Base-by-base conservation (phyloP, 2,797 vertebrate species). In the Nyctalus aviator region DNA sequence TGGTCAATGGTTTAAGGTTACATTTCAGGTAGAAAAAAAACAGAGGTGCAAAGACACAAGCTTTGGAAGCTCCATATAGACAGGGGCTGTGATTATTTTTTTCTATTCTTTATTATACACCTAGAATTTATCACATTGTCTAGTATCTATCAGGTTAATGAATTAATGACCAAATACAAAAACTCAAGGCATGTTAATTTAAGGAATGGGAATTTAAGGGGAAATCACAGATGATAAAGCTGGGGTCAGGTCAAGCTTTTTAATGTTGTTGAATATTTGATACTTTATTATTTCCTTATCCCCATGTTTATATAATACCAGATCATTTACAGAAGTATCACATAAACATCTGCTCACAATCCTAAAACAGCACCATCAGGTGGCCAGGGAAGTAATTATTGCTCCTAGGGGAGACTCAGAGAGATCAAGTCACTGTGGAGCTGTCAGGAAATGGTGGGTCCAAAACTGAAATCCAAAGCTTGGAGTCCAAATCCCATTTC, bases 281-380 rank as follows among this genome's bases (percentile, higher is more conserved):
- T 41, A 62, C 37, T 83, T 78, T 71, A 59, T 81, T 92, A 77
- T 95, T 69, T 71, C 53, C 23, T 79, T 88, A 46, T 25, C 9
- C 41, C 27, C 27, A 14, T 68, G 12, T 84, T 77, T 73, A 75
- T 35, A n/a, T 79, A 83, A 90, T 30, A 14, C 18, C 46, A 44
- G 13, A 75, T 12, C 57, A 8, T 79, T 92, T 69, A 41, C 15
- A 37, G 35, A 73, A 20, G 7, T 30, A 23, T 90, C 68, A 44
- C 21, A 48, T 25, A 44, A 8, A 32, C 4, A 11, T 78, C 18
- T 32, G 30, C 13, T 83, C 68, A 32, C 7, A 18, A 55, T 68
- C 18, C 48, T 72, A 6, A 57, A 59, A 37, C 20, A 41, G 37
- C 13, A 30, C 21, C 8, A 8, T 27, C 4, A 5, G 15, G 6